A percentile compares a stretch with the other conserved stretches of the same genome.
phyloP scores from a whole-genome alignment of 2,113 vertebrate genomes.

The Heterochromis multidens region DNA sequence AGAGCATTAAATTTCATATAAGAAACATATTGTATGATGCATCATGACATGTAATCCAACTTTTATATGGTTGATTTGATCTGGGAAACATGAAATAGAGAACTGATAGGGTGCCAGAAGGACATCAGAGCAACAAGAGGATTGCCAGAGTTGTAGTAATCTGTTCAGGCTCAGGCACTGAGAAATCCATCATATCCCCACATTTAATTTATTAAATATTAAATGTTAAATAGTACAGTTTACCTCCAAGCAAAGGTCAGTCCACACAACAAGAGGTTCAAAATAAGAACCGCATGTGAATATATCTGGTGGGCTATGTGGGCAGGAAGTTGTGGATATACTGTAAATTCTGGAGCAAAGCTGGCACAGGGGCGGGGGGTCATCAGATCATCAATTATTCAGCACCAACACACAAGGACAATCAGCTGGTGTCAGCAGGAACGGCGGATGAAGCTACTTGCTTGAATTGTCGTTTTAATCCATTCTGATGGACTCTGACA shows the following conservation, averaged over 20 bases:
- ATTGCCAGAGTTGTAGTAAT: background rate
- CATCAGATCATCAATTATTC: conserved; percentile 67
- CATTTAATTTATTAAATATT: too few species aligned
- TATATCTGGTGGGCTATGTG: background rate
- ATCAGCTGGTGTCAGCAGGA: conserved; percentile 36
- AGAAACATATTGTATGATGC: background rate
- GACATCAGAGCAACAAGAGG: background rate
- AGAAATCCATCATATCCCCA: background rate
- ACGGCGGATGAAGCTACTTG: background rate
- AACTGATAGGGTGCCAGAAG: background rate
- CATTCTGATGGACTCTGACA: background rate
- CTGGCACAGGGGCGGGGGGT: background rate
- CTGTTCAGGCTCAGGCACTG: background rate
- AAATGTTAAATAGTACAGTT: too few species aligned
- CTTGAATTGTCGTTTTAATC: background rate
- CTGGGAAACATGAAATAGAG: background rate
- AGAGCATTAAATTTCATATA: background rate
- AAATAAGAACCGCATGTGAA: conserved; percentile 5
- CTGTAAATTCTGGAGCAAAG: conserved; percentile 19
- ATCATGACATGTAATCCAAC: conserved; percentile 11
- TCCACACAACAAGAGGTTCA: background rate
- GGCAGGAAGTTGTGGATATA: conserved; percentile 43
- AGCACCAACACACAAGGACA: conserved; percentile 51
- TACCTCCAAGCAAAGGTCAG: too few species aligned
- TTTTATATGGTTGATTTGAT: conserved; percentile 3